These are phyloP conservation scores for Papilio demoleus DNA, from an alignment of 2,888 invertebrate genomes.

Conservation along the genomic window DNA sequence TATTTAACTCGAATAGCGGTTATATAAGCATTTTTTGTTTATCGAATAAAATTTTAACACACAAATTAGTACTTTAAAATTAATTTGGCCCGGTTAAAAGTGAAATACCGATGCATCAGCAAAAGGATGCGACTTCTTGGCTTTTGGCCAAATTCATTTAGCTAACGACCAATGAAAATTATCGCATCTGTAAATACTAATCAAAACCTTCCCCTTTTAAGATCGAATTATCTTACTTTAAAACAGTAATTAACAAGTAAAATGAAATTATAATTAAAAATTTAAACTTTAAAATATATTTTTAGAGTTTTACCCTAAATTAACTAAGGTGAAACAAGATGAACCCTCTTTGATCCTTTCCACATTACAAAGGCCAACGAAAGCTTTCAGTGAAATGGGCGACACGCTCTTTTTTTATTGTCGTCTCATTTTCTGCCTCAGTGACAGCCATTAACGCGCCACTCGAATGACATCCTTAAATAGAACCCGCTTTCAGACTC, in stretches of 20 bases:
- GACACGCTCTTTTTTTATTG: conserved; percentile 23
- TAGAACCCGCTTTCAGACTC: conserved; percentile 12
- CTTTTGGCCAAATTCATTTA: conserved; percentile 29
- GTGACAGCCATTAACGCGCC: conserved; percentile 24
- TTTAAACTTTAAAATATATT: not conserved
- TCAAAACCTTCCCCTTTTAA: not conserved
- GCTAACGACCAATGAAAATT: conserved; percentile 11
- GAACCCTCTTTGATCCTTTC: conserved; percentile 15
- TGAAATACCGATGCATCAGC: conserved; percentile 24
- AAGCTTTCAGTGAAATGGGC: conserved; percentile 32
- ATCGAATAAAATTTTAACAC: not conserved
- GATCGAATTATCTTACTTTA: not conserved
- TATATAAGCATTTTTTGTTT: not conserved
- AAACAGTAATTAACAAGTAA: not conserved
- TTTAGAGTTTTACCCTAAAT: not conserved
- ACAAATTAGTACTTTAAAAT: conserved; percentile 24
- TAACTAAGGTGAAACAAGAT: not conserved
- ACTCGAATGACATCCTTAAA: conserved; percentile 27
- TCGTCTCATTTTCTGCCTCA: conserved; percentile 21
- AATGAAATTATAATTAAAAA: not conserved
- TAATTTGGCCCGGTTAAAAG: conserved; percentile 22
- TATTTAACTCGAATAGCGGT: too few relatives aligned
- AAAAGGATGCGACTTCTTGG: conserved; percentile 26
- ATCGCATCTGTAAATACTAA: not conserved
- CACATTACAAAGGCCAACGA: conserved; percentile 22